Percentiles rank a stretch among this genome's conserved stretches.
Conservation (phyloP, 2,797 vertebrate species). For the Danionella dracula region DNA sequence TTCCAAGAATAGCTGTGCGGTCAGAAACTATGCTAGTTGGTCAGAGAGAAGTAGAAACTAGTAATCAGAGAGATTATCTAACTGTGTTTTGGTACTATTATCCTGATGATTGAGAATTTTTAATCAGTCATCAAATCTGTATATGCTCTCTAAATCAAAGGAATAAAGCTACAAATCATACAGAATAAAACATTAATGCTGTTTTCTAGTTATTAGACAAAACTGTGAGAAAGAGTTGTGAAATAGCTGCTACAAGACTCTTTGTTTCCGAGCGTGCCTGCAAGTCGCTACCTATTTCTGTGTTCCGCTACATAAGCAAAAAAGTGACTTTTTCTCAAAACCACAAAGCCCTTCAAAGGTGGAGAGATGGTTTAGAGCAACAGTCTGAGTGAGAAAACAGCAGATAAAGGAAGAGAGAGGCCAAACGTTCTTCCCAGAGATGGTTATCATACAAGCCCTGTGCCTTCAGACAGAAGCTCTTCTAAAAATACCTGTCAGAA, state of each 20-base stretch:
- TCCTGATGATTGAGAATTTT: too few species aligned
- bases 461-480: conserved; percentile 45
- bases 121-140: too few species aligned
- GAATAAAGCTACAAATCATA: too few species aligned
- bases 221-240: conserved; percentile 19
- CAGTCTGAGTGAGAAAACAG: conserved; percentile 2
- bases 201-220: conserved; percentile 7
- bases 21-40: too few species aligned
- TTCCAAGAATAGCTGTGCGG: too few species aligned
- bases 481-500: conserved; percentile 61
- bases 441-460: conserved; percentile 66
- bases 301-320: conserved; percentile 55
- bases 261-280: conserved; percentile 43
- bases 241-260: conserved; percentile 32
- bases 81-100: too few species aligned
- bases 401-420: conserved; percentile 16
- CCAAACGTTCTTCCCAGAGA: conserved; percentile 59
- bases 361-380: conserved; percentile 42
- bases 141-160: too few species aligned
- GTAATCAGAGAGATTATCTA: too few species aligned
- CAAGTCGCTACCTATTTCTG: conserved; percentile 36
- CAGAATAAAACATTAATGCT: too few species aligned
- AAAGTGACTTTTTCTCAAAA: conserved; percentile 54
- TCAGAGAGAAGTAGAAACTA: too few species aligned
- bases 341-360: conserved; percentile 66